phyloP scores from a whole-genome alignment of 2,113 vertebrate species.

The Lepus europaeus region DNA sequence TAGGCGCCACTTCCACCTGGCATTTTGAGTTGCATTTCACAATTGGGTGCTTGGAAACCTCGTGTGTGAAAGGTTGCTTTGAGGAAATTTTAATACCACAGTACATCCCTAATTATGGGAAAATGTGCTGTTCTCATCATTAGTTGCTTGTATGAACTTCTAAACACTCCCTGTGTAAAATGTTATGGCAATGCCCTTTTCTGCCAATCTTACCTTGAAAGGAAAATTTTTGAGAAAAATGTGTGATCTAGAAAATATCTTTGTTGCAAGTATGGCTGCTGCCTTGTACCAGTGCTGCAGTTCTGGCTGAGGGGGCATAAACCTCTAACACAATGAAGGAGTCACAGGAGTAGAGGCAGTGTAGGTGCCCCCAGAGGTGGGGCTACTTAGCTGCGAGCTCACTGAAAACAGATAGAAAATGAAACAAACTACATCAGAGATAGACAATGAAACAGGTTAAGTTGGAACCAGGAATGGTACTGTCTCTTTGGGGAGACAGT shows the following conservation, averaged over 20 bases:
- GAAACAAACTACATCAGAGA: neutral
- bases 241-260: conserved; percentile 14
- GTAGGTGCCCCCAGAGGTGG: neutral
- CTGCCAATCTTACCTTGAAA: neutral
- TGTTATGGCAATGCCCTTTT: neutral
- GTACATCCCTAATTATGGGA: conserved; percentile 71
- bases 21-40: conserved; percentile 32
- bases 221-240: conserved; percentile 10
- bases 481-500: neutral
- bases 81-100: conserved; percentile 2
- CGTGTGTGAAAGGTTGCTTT: neutral
- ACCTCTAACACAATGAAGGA: neutral
- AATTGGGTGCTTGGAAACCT: conserved; percentile 34
- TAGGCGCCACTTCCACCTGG: neutral
- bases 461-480: neutral
- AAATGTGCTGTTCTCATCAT: conserved; percentile 56
- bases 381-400: neutral
- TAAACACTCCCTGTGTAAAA: conserved; percentile 40
- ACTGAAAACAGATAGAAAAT: neutral
- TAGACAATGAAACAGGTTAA: neutral
- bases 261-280: neutral
- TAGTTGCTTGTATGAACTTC: conserved; percentile 40
- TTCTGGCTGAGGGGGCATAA: conserved; percentile 5
- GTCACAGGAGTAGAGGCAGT: neutral
- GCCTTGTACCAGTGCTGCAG: neutral